phyloP scores from a whole-genome alignment of 2,797 vertebrate genomes.

The Lepus townsendii region DNA sequence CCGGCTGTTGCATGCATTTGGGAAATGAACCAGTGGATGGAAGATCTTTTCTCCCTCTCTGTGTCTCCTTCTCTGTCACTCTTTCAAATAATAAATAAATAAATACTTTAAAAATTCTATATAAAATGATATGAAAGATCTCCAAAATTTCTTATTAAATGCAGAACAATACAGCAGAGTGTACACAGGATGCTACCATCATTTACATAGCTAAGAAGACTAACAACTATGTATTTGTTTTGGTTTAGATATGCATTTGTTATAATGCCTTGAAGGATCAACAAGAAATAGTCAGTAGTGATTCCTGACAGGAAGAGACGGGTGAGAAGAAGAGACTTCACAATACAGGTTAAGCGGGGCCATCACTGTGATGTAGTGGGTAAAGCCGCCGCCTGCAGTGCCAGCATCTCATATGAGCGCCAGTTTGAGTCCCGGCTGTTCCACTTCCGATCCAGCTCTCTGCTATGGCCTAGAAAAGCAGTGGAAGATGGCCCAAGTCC shows the following conservation, averaged over 20 bases:
- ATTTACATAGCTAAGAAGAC: background rate
- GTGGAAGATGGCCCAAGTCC: no score
- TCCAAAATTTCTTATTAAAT: background rate
- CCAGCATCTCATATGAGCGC: no score
- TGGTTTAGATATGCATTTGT: background rate
- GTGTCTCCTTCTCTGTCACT: no score
- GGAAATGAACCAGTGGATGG: no score
- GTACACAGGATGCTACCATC: background rate
- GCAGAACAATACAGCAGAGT: background rate
- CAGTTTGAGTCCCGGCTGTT: no score
- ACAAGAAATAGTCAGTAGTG: background rate
- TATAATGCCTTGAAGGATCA: background rate
- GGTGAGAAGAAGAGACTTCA: background rate
- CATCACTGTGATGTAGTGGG: no score
- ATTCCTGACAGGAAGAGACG: background rate
- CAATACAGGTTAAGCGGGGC: background rate
- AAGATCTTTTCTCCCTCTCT: no score
- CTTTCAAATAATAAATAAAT: no score
- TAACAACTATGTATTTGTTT: background rate
- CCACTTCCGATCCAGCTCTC: no score
- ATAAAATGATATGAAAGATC: background rate
- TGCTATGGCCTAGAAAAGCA: no score
- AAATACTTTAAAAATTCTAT: background rate
- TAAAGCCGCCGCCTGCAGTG: no score
- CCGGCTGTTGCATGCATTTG: no score